Evolutionary conservation across 2,888 invertebrate genomes (phyloP).

Genomic region (Oxycera nigricornis): DNA sequence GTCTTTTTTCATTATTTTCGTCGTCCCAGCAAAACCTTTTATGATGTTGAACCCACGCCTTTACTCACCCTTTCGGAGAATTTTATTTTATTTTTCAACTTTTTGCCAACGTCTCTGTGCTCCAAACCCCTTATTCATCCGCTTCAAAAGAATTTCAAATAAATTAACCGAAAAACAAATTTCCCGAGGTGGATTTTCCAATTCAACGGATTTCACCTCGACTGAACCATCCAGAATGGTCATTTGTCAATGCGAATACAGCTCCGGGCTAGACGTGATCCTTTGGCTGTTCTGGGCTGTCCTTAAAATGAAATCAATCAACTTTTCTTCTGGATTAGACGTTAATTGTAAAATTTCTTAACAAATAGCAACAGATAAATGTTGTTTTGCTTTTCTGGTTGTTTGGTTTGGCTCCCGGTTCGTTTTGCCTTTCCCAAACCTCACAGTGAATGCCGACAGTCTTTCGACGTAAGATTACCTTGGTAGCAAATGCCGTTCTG

Average conservation of each 20-base stretch:
- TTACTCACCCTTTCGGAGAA: too few relatives aligned
- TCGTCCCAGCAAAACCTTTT: too few relatives aligned
- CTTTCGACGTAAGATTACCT: too few relatives aligned
- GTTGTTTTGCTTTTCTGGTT: neutral
- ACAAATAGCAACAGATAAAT: neutral
- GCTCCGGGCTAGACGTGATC: neutral
- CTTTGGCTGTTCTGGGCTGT: neutral
- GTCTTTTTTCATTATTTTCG: too few relatives aligned
- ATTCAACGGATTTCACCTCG: neutral
- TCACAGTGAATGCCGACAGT: too few relatives aligned
- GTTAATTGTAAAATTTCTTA: neutral
- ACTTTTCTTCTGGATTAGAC: neutral
- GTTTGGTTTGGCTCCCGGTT: too few relatives aligned
- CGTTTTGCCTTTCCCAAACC: too few relatives aligned
- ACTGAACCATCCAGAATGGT: neutral
- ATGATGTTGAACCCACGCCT: too few relatives aligned
- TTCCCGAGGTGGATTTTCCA: constrained; percentile 7
- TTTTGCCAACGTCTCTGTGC: too few relatives aligned
- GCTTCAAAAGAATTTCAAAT: neutral
- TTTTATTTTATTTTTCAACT: too few relatives aligned
- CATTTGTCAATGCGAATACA: neutral
- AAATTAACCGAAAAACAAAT: neutral
- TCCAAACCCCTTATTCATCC: too few relatives aligned
- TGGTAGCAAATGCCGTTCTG: too few relatives aligned
- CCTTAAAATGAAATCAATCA: neutral